Evolutionary conservation across 2,888 invertebrate genomes (phyloP), one percentile per base, ranked within the genome.

Genomic region (Catotricha subobsoleta): DNA sequence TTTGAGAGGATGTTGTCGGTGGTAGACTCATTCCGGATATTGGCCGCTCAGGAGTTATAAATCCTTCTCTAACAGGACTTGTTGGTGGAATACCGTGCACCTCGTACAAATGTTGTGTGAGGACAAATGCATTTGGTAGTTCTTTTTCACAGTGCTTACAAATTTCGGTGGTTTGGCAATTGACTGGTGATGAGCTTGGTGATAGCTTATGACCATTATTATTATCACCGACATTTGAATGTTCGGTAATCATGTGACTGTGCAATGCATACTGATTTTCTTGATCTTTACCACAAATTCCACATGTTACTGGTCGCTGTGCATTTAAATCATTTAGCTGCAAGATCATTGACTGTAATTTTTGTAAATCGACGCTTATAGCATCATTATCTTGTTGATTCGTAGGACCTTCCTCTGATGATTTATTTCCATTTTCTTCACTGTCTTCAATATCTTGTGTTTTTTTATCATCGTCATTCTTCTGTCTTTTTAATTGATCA

Each of bases 311-410:
- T 5, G 64, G 61, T 46, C 69, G 67, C 45, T 66, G 66, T 0
- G 71, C 74, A 49, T 80, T 80, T 36, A 84, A 64, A 49, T 82
- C 86, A 60, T 84, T 92, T 52, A 87, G 65, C 62, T 83, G 90
- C 51, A 80, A 73, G 52, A 84, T 83, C 88, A 87, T 92, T 16
- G 83, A 83, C 60, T 90, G 88, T 43, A 90, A 62, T 57, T 88
- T 87, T 48, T 86, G 80, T 12, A 90, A 65, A 58, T 88, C 87
- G 58, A 87, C 83, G 49, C 82, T 83, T 40, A 86, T 80, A 2
- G 76, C 68, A 46, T 71, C 72, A 4, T 69, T 64, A 37, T 60
- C 64, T 20, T 48, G 47, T 25, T 31, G 25, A 27, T 33, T 34
- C 4, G 25, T 10, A 23, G 41, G 31, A 29, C 41, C 18, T 39